Base-by-base conservation (phyloP, 2,888 invertebrate species). In the Tinea trinotella region DNA sequence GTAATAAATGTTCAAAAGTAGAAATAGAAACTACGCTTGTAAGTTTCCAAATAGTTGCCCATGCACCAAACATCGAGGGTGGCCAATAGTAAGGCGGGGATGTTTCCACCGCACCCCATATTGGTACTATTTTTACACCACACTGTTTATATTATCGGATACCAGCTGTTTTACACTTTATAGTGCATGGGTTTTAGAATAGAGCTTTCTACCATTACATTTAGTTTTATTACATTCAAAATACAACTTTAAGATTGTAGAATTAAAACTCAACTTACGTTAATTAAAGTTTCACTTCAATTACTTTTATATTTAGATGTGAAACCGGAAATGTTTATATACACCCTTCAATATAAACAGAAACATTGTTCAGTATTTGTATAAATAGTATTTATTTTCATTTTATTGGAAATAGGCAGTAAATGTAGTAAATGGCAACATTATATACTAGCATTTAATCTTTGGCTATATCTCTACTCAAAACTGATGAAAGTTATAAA, bases 51-150 rank as follows among this genome's bases (percentile, higher is more conserved):
- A 40, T 40, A 40, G 40, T 6, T 40, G 30, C 30, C 30, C 12
- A 40, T 40, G 40, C 40, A 40, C 13, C 7, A 40, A 15, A 40
- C 40, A 40, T 40, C 40, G 40, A 40, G 40, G 40, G 40, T 40
- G 40, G 40, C 40, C 13, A 30, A 30, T 15, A 40, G 35, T 7
- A 35, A 35, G 40, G 13, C 18, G 50, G 50, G 50, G 50, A 50
- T 50, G 50, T 50, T 24, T 9, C 50, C 9, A 50, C 50, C 50
- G 50, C 50, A 50, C 50, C 50, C 50, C 50, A 18, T n/a, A n/a
- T 19, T 46, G 3, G 24, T 24, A 24, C 50, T 50, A 50, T 50
- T 50, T 50, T 50, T 50, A 50, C 50, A 50, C 24, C 50, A 50
- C 22, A 10, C 22, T 50, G 24, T 50, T 50, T 50, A 50, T 50